Conservation (phyloP, 1,140 invertebrate species). For the Paramacrobiotus metropolitanus region DNA sequence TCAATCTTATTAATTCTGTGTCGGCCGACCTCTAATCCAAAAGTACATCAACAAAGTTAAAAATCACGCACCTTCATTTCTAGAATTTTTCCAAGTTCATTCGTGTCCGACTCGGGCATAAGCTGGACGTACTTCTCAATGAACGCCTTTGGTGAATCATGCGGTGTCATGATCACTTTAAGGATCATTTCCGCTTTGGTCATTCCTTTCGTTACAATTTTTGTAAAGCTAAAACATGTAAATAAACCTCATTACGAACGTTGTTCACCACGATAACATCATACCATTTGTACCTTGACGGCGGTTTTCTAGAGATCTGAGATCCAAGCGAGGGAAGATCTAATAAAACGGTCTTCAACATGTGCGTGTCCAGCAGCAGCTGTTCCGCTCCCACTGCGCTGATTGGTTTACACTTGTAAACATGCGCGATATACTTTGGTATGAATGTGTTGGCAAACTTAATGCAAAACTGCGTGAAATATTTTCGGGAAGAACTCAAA, state of each 20-base stretch:
- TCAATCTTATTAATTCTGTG: slow-evolving; percentile 2
- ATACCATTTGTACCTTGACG: slow-evolving; percentile 33
- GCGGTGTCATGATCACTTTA: slow-evolving; percentile 81
- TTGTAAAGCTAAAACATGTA: slow-evolving; percentile 32
- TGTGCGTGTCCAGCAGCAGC: slow-evolving; percentile 86
- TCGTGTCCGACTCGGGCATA: slow-evolving; percentile 60
- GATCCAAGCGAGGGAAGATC: slow-evolving; percentile 79
- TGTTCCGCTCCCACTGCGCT: slow-evolving; percentile 85
- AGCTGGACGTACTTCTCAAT: slow-evolving; percentile 71
- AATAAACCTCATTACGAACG: background rate
- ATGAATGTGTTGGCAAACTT: slow-evolving; percentile 82
- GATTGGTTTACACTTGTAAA: slow-evolving; percentile 83
- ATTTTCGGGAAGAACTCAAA: slow-evolving; percentile 78
- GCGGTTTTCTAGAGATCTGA: slow-evolving; percentile 57
- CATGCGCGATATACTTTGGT: slow-evolving; percentile 69
- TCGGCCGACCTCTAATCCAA: no score
- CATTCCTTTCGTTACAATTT: slow-evolving; percentile 86
- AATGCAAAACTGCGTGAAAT: slow-evolving; percentile 92
- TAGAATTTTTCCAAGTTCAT: slow-evolving; percentile 81
- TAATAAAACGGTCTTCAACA: slow-evolving; percentile 80
- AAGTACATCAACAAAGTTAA: no score
- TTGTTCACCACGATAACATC: background rate
- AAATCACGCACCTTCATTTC: slow-evolving; percentile 86
- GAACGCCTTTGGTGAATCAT: slow-evolving; percentile 47
- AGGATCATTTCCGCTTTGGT: slow-evolving; percentile 94